Evolutionary conservation across 2,888 invertebrate genomes (phyloP).

Genomic region (Rapana venosa): DNA sequence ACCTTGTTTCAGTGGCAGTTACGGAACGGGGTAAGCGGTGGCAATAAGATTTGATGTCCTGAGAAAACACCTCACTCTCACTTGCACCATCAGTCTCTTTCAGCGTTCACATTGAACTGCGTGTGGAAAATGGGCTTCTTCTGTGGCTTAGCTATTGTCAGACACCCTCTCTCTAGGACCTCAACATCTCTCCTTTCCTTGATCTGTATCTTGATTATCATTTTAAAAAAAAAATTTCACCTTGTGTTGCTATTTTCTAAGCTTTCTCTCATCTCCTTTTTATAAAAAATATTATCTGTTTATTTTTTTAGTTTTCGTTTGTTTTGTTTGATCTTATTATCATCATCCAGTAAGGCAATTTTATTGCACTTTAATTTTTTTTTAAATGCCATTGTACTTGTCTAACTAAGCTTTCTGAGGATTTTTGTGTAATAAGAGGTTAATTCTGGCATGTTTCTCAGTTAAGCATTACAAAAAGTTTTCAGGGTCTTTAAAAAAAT

Average conservation of each 20-base stretch:
- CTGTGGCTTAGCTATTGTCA: constrained; percentile 32
- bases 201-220: not conserved
- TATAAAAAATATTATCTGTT: too few species aligned
- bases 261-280: not conserved
- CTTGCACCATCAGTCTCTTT: not conserved
- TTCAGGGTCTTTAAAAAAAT: too few species aligned
- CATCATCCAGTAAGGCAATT: too few species aligned
- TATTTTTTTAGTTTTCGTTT: too few species aligned
- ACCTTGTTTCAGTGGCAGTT: constrained; percentile 45
- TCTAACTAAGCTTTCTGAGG: too few species aligned
- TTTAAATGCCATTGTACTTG: too few species aligned
- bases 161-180: not conserved
- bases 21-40: constrained; percentile 43
- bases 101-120: constrained; percentile 6
- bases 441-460: too few species aligned
- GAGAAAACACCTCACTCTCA: constrained; percentile 18
- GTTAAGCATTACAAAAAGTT: too few species aligned
- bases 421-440: too few species aligned
- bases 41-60: constrained; percentile 20
- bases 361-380: too few species aligned
- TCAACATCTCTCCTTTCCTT: not conserved
- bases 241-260: not conserved
- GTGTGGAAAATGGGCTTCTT: constrained; percentile 21
- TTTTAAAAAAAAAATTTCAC: not conserved
- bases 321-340: too few species aligned